Base-by-base conservation (phyloP, 2,888 invertebrate species). In the Eupithecia exiguata region DNA sequence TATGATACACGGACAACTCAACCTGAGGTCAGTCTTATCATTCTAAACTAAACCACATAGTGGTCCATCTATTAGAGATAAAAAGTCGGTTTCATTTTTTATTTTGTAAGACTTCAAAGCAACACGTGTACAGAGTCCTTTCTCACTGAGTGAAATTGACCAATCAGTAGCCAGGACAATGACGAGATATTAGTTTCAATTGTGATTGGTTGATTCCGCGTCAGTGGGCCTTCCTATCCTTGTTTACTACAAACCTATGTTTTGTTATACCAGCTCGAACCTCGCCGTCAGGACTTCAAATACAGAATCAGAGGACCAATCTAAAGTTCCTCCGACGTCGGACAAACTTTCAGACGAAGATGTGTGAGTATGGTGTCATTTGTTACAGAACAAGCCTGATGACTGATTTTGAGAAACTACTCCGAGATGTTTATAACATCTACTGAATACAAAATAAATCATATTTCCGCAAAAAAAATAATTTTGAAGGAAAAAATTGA, bases 21-120 rank as follows among this genome's bases (percentile, higher is more conserved):
- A 69, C 7, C 10, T 72, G 1, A 12, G 38, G 78, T 78, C 38
- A 77, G 77, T 72, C 21, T n/a, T 30, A 16, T 14, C 14, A 43
- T 16, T 14, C 43, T 43, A 14, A 14, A 43, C 43, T 43, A 14
- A 43, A 43, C 43, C 43, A 16, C 10, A 12, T 12, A 16, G 16
- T 43, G 5, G 0, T 4, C 5, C 14, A 5, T 16, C 14, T 1
- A 43, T 43, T 16, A 3, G 16, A 38, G 43, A 14, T 38, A 3
- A 12, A 38, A 38, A 43, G 14, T 14, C 43, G 14, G 16, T 43
- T 16, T 16, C 0, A 16, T 14, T 43, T 14, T 43, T 16, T 14
- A 5, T 43, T 5, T 7, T 7, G 14, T 9, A 9, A 38, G 38
- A 38, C n/a, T n/a, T n/a, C n/a, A n/a, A n/a, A n/a, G n/a, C n/a